Evolutionary conservation across 2,113 vertebrate species (phyloP).

Genomic region (Heloderma charlesbogerti): DNA sequence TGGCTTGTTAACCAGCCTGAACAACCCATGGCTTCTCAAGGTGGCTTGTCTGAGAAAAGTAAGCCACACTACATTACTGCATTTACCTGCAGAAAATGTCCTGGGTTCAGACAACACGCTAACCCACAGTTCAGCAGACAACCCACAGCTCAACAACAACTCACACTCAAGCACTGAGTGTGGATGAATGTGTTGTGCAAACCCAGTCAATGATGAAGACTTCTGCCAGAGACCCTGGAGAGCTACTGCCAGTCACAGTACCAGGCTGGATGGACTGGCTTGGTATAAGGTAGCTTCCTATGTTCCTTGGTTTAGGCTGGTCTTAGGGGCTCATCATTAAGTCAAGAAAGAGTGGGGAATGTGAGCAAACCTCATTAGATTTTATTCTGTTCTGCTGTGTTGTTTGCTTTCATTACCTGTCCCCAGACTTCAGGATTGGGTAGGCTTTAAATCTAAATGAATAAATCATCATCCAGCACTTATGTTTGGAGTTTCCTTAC

Average conservation of each 20-base stretch:
- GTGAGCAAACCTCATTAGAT: background rate
- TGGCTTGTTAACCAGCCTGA: too few species aligned
- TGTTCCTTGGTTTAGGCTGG: background rate
- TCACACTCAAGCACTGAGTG: too few species aligned
- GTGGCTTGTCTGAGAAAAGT: too few species aligned
- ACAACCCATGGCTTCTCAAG: too few species aligned
- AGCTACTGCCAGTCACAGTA: too few species aligned
- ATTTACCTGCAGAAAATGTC: too few species aligned
- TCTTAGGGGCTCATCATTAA: background rate
- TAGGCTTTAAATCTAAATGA: background rate
- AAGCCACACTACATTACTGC: too few species aligned
- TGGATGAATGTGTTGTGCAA: too few species aligned
- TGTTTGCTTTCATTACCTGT: background rate
- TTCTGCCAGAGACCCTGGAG: background rate
- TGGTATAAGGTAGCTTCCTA: background rate
- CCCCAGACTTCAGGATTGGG: background rate
- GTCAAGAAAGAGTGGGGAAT: background rate
- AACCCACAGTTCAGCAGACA: too few species aligned
- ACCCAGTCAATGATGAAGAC: too few species aligned
- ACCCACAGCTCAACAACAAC: too few species aligned
- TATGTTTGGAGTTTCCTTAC: background rate
- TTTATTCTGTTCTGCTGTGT: background rate
- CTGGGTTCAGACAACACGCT: too few species aligned
- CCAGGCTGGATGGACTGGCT: background rate
- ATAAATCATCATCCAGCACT: background rate